phyloP scores from a whole-genome alignment of 2,113 vertebrate species.

The Tetrax tetrax region DNA sequence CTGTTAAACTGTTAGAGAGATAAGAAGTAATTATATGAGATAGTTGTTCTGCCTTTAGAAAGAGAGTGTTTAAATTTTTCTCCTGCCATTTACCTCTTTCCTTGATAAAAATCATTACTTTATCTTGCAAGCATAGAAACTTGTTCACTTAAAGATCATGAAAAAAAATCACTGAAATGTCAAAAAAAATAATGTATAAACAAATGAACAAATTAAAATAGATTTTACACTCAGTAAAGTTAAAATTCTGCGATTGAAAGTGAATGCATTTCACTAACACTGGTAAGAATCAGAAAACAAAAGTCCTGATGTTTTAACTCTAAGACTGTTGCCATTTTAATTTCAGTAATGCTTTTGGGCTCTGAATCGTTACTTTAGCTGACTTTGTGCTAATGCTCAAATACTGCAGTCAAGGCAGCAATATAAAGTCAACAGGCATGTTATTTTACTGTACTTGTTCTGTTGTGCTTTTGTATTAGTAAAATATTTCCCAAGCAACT shows the following conservation, averaged over 20 bases:
- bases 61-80: background rate
- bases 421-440: background rate
- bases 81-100: background rate
- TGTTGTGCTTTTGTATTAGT: background rate
- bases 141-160: background rate
- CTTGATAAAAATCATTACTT: constrained; percentile 42
- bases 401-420: background rate
- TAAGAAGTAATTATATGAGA: constrained; percentile 1
- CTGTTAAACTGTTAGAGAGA: constrained; percentile 18
- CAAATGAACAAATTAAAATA: background rate
- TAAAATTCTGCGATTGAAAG: background rate
- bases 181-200: background rate
- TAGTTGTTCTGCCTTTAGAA: background rate
- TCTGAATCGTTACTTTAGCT: background rate
- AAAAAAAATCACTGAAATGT: background rate
- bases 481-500: background rate
- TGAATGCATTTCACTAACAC: constrained; percentile 8
- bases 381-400: background rate
- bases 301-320: background rate
- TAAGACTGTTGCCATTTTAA: background rate
- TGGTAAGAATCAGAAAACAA: background rate
- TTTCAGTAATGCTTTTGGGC: background rate
- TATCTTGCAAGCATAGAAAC: background rate
- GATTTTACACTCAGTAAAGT: background rate
- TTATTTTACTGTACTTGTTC: background rate